Evolutionary conservation across 1,140 invertebrate species (phyloP).

Genomic region (Panagrolaimus sp.): DNA sequence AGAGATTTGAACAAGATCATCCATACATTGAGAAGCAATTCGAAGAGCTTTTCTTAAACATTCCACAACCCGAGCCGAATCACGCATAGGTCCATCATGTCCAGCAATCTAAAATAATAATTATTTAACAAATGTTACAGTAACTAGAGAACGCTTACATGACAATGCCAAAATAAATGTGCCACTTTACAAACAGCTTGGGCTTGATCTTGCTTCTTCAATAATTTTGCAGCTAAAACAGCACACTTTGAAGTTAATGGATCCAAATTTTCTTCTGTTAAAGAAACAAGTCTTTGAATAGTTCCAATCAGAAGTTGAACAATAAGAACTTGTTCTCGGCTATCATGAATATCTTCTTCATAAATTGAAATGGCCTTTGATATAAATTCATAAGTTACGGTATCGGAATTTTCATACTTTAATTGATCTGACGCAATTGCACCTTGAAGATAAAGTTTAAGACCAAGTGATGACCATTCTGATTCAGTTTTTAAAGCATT

Average conservation of each 20-base stretch:
- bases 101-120: conserved; percentile 37
- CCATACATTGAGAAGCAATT: conserved; percentile 91
- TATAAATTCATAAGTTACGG: conserved; percentile 94
- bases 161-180: conserved; percentile 89
- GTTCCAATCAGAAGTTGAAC: conserved; percentile 91
- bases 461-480: conserved; percentile 45
- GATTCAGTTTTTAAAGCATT: conserved; percentile 80
- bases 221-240: conserved; percentile 71
- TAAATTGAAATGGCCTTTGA: conserved; percentile 94
- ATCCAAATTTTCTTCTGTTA: conserved; percentile 92
- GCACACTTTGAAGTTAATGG: conserved; percentile 77
- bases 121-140: conserved; percentile 63
- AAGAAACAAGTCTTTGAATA: conserved; percentile 76
- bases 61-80: conserved; percentile 82
- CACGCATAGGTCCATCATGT: conserved; percentile 66
- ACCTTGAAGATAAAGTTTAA: conserved; percentile 67
- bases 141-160: conserved; percentile 68
- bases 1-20: conserved; percentile 89
- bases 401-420: conserved; percentile 85
- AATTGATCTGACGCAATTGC: conserved; percentile 86
- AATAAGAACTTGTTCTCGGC: conserved; percentile 87
- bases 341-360: conserved; percentile 96
- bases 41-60: conserved; percentile 90
- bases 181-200: conserved; percentile 83
- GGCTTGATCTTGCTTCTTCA: conserved; percentile 96